A percentile compares a stretch with the other conserved stretches of the same genome.
Conservation (phyloP, 2,113 vertebrate species). For the Rafetus swinhoei region DNA sequence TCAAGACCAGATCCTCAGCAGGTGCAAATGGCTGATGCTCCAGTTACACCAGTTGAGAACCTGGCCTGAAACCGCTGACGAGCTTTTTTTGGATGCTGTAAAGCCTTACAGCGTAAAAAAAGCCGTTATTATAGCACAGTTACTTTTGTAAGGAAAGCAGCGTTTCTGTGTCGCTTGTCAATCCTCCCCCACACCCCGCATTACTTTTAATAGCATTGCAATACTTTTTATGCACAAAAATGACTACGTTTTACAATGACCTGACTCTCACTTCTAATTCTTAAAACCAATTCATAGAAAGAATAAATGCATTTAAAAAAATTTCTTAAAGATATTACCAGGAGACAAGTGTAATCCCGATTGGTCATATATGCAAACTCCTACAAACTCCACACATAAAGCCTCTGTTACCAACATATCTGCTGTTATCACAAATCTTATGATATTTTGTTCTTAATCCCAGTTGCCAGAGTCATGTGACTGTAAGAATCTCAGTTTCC, state of each 20-base stretch:
- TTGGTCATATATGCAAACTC: neutral
- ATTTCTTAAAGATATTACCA: neutral
- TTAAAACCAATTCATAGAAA: neutral
- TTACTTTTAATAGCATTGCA: neutral
- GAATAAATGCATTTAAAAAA: neutral
- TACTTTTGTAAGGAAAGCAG: neutral
- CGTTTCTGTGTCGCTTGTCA: neutral
- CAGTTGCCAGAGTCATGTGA: rapidly evolving
- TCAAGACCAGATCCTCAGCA: neutral
- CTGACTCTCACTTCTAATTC: neutral
- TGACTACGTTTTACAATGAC: neutral
- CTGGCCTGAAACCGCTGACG: rapidly evolving
- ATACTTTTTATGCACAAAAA: neutral
- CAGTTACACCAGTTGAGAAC: rapidly evolving
- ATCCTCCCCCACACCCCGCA: neutral
- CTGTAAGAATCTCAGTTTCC: neutral
- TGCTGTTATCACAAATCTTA: neutral
- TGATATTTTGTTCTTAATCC: rapidly evolving
- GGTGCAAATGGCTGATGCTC: rapidly evolving
- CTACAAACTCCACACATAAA: rapidly evolving
- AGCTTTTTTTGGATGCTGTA: rapidly evolving
- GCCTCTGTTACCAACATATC: neutral
- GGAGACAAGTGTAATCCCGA: neutral
- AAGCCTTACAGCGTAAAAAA: neutral
- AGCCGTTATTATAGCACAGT: neutral